Conservation (phyloP, 2,113 vertebrate species). For the Leucosticte australis region DNA sequence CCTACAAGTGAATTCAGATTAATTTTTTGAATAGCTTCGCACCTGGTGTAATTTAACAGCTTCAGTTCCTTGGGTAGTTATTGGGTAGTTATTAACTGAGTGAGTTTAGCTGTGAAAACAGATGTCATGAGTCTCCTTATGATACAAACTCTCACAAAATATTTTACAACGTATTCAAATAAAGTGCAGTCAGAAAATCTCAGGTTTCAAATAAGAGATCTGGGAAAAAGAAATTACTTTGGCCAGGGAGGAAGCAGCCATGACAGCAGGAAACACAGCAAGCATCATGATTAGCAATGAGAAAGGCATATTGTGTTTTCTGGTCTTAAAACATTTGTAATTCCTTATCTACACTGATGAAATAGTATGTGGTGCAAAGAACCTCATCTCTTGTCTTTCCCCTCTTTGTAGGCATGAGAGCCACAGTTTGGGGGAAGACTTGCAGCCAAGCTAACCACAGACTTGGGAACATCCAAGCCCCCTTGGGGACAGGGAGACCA, state of each 20-base stretch:
- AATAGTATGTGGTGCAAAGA: neutral
- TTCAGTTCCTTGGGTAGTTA: conserved; percentile 11
- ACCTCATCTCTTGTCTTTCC: neutral
- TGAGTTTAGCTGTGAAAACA: conserved; percentile 29
- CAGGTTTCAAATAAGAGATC: neutral
- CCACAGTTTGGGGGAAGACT: neutral
- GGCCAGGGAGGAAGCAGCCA: neutral
- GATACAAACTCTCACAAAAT: neutral
- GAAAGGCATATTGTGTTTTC: neutral
- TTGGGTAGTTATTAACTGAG: neutral
- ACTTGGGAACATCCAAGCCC: neutral
- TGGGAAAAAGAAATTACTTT: neutral
- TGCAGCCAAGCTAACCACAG: neutral
- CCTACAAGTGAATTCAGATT: conserved; percentile 7
- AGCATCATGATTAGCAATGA: neutral
- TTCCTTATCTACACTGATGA: neutral
- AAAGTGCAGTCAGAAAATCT: neutral
- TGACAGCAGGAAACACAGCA: neutral
- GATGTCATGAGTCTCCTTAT: neutral
- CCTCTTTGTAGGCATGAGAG: neutral
- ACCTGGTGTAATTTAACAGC: conserved; percentile 30
- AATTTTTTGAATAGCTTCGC: neutral
- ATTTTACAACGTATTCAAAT: neutral
- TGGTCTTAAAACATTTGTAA: neutral
- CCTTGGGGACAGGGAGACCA: neutral